phyloP scores from a whole-genome alignment of 2,113 vertebrate species.

The Cygnus atratus region DNA sequence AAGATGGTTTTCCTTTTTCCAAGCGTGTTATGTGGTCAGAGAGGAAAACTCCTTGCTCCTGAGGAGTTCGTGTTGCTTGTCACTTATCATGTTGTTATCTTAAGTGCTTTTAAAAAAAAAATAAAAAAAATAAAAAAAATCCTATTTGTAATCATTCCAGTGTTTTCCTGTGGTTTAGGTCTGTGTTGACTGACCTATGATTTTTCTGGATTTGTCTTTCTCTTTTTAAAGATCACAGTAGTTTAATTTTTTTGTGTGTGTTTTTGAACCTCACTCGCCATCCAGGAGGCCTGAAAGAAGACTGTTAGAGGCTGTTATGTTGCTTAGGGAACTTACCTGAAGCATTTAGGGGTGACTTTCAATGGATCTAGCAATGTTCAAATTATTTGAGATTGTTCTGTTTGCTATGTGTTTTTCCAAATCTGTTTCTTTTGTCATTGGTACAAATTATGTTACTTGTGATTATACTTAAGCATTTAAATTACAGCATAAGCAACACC shows the following conservation, averaged over 20 bases:
- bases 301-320: not conserved
- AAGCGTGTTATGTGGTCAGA: not conserved
- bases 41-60: not conserved
- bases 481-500: not conserved
- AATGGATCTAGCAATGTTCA: not conserved
- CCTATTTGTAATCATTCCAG: not conserved
- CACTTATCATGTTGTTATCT: not conserved
- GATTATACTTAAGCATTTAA: not conserved
- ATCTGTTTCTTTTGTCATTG: not conserved
- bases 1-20: not conserved
- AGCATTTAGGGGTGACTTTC: not conserved
- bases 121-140: not conserved
- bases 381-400: not conserved
- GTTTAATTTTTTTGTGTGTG: not conserved
- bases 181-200: not conserved
- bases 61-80: not conserved
- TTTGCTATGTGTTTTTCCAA: accelerated
- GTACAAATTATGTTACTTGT: not conserved
- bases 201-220: not conserved
- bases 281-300: not conserved
- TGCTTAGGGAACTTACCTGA: not conserved
- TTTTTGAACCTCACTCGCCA: not conserved
- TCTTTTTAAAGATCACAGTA: not conserved
- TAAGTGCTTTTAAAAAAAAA: not conserved
- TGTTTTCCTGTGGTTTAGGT: not conserved